Percentiles rank a stretch among this genome's conserved stretches.
phyloP scores from a whole-genome alignment of 2,888 invertebrate species.

The Coleophora flavipennella region DNA sequence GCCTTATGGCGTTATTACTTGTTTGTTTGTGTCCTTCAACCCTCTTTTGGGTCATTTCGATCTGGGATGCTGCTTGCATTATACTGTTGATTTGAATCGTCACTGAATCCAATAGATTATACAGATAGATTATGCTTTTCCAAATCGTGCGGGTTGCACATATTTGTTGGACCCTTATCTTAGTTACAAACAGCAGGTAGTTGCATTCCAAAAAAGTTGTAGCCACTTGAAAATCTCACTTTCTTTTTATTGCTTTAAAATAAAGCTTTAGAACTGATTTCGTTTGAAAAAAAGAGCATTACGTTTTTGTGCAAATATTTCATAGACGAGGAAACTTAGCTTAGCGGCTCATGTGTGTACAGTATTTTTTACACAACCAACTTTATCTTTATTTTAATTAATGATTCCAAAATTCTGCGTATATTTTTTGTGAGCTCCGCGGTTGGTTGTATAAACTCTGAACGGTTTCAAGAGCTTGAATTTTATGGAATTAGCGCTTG shows the following conservation, averaged over 20 bases:
- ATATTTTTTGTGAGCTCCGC: slow-evolving; percentile 10
- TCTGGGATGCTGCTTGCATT: slow-evolving; percentile 22
- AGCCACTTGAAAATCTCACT: slow-evolving; percentile 37
- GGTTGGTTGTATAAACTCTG: slow-evolving; percentile 3
- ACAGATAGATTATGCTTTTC: slow-evolving; percentile 18
- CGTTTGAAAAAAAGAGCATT: slow-evolving; percentile 25
- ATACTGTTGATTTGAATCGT: slow-evolving; percentile 42
- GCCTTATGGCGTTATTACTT: slow-evolving; percentile 35
- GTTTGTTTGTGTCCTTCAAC: slow-evolving; percentile 27
- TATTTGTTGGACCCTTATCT: slow-evolving; percentile 51
- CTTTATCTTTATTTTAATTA: neutral
- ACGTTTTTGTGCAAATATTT: slow-evolving; percentile 40
- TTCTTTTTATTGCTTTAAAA: slow-evolving; percentile 14
- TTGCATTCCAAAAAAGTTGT: slow-evolving; percentile 53
- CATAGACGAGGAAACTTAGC: slow-evolving; percentile 19
- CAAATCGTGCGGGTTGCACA: slow-evolving; percentile 42
- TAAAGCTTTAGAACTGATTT: slow-evolving; percentile 30
- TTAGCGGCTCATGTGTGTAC: slow-evolving; percentile 28
- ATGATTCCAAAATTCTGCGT: slow-evolving; percentile 7
- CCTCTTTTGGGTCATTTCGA: slow-evolving; percentile 42
- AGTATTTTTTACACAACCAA: slow-evolving; percentile 15
- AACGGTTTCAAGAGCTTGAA: slow-evolving; percentile 16
- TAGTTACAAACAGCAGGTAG: slow-evolving; percentile 63
- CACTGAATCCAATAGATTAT: slow-evolving; percentile 24
- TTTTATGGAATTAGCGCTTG: slow-evolving; percentile 27